A percentile compares a stretch with the other conserved stretches of the same genome.
Conservation (phyloP, 2,113 vertebrate genomes). For the Oreochromis niloticus region DNA sequence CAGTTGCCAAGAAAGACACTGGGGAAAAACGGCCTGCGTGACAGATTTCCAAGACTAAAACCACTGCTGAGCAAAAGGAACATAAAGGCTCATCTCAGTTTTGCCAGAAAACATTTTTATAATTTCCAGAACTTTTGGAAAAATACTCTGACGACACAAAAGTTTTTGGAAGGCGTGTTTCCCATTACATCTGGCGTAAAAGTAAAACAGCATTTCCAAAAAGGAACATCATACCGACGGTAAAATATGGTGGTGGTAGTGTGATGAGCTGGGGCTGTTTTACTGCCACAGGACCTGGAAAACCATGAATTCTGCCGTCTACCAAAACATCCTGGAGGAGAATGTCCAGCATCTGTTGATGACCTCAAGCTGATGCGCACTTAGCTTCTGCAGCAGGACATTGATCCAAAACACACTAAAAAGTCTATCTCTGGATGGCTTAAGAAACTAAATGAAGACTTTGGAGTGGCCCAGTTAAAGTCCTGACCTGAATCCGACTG, state of each 20-base stretch:
- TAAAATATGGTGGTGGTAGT: not conserved
- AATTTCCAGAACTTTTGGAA: not conserved
- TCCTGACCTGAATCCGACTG: not conserved
- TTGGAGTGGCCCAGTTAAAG: not conserved
- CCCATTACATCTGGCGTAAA: not conserved
- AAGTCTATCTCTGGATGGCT: not conserved
- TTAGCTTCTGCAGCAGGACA: not conserved
- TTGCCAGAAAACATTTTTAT: not conserved
- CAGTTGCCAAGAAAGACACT: not conserved
- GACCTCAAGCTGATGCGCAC: not conserved
- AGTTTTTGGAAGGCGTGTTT: not conserved
- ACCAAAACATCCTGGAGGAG: not conserved
- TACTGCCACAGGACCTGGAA: not conserved
- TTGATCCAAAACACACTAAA: not conserved
- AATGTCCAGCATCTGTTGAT: not conserved
- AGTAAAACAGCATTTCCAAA: not conserved
- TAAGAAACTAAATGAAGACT: not conserved
- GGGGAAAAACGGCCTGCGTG: not conserved
- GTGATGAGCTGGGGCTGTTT: not conserved
- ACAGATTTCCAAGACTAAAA: not conserved
- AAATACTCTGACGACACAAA: not conserved
- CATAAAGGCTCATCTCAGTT: not conserved
- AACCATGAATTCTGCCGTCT: not conserved
- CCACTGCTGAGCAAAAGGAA: not conserved
- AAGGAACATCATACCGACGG: rapidly evolving